These are phyloP conservation scores for Rallus crepitans DNA, from an alignment of 2,797 vertebrate genomes.

Conservation along the genomic window DNA sequence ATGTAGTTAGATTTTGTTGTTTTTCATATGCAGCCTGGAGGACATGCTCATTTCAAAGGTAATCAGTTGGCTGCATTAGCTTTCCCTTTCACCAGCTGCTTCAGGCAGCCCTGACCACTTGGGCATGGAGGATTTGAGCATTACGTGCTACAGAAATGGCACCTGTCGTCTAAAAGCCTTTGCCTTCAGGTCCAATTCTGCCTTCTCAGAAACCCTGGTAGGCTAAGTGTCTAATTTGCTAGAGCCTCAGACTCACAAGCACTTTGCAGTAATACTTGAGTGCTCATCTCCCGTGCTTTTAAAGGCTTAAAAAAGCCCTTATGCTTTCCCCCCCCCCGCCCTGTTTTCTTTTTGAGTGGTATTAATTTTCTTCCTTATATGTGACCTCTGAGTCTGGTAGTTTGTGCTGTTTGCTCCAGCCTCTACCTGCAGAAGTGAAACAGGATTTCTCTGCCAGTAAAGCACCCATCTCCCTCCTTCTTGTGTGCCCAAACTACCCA, in stretches of 20 bases:
- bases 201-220: neutral
- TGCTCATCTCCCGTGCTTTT: conserved; percentile 11
- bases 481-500: neutral
- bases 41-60: neutral
- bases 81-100: neutral
- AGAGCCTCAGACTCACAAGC: neutral
- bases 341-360: neutral
- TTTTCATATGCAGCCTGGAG: neutral
- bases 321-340: too few relatives aligned
- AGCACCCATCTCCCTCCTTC: neutral
- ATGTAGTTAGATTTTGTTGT: neutral
- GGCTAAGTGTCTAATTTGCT: neutral
- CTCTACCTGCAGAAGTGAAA: neutral
- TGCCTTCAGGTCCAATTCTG: conserved; percentile 18
- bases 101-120: neutral
- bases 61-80: neutral
- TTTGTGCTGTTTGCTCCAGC: neutral
- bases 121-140: neutral
- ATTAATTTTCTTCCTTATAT: neutral
- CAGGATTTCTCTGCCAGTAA: neutral
- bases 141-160: neutral
- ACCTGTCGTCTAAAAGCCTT: neutral
- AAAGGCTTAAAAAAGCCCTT: neutral
- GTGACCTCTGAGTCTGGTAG: neutral
- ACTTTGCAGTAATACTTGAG: neutral